phyloP scores from a whole-genome alignment of 2,113 vertebrate species.

The Chamaetylas fuelleborni region DNA sequence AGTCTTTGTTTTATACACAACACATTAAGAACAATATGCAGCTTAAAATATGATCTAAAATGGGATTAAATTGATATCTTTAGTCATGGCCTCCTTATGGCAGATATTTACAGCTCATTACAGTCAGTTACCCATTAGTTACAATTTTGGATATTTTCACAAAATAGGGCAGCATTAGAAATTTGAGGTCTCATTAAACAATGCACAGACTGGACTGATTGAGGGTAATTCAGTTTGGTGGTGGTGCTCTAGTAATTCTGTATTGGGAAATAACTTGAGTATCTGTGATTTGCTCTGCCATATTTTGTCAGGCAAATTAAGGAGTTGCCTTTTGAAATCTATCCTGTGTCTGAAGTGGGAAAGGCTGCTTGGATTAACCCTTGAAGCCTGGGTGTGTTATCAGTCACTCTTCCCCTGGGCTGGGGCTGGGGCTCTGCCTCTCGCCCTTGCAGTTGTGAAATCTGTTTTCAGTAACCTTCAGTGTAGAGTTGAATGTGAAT shows the following conservation, averaged over 20 bases:
- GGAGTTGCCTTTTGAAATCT: not conserved
- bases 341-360: not conserved
- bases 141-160: not conserved
- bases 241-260: not conserved
- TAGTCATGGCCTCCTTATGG: not conserved
- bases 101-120: not conserved
- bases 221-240: not conserved
- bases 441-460: not conserved
- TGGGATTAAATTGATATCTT: not conserved
- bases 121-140: not conserved
- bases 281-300: not conserved
- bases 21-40: not conserved
- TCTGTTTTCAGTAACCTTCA: not conserved
- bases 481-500: not conserved
- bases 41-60: not conserved
- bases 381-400: not conserved
- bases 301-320: not conserved
- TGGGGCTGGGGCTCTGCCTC: not conserved
- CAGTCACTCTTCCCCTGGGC: not conserved
- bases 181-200: not conserved
- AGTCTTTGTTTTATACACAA: not conserved
- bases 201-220: not conserved
- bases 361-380: not conserved
- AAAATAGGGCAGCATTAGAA: not conserved
- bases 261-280: not conserved